phyloP scores from a whole-genome alignment of 2,888 invertebrate genomes.

The Euproctis similis region DNA sequence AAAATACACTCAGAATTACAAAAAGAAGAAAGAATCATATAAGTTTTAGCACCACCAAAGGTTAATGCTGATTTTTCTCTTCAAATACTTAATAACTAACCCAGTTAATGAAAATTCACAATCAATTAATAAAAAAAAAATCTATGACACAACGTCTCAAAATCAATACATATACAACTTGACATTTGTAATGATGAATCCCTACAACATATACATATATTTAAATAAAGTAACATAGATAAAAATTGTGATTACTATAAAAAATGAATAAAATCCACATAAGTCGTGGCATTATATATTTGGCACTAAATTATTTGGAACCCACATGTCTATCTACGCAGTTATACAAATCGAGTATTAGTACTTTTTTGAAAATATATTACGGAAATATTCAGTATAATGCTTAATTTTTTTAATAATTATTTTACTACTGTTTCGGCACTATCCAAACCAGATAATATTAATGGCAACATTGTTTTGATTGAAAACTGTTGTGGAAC shows the following conservation, averaged over 20 bases:
- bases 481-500: too few relatives aligned
- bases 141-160: conserved; percentile 44
- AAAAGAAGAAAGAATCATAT: conserved; percentile 41
- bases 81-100: conserved; percentile 38
- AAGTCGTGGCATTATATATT: conserved; percentile 51
- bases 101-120: conserved; percentile 39
- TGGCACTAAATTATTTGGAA: conserved; percentile 73
- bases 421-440: conserved; percentile 20
- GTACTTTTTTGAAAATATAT: too few relatives aligned
- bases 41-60: conserved; percentile 68
- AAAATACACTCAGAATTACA: conserved; percentile 39
- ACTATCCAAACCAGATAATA: conserved; percentile 29
- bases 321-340: conserved; percentile 59
- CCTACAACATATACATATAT: conserved; percentile 31
- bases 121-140: too few relatives aligned
- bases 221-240: conserved; percentile 20
- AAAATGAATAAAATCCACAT: conserved; percentile 42
- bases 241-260: conserved; percentile 57
- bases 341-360: conserved; percentile 41
- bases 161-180: conserved; percentile 48
- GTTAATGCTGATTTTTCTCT: conserved; percentile 40
- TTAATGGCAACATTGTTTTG: too few relatives aligned
- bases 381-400: conserved; percentile 36
- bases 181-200: conserved; percentile 23
- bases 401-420: conserved; percentile 26